phyloP scores from a whole-genome alignment of 2,113 vertebrate species.

The Prinia subflava region DNA sequence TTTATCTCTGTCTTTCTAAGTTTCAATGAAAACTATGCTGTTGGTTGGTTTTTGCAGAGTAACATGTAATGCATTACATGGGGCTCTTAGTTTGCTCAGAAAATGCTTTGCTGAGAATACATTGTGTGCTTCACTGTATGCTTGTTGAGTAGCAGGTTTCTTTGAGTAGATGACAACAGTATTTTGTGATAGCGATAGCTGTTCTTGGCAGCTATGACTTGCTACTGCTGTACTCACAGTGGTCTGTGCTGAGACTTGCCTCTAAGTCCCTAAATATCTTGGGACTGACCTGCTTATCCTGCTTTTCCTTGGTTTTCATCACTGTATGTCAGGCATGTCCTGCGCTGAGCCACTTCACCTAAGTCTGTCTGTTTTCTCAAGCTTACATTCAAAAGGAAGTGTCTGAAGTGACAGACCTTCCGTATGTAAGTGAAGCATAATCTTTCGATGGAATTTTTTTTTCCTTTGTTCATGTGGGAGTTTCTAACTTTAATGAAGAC shows the following conservation, averaged over 20 bases:
- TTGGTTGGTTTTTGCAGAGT: background rate
- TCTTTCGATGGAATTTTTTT: background rate
- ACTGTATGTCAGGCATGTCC: background rate
- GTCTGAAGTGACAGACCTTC: background rate
- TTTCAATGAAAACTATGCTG: background rate
- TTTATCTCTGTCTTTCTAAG: background rate
- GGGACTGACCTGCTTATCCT: background rate
- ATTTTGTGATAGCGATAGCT: background rate
- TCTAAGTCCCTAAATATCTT: background rate
- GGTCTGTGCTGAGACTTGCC: background rate
- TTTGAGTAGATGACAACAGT: background rate
- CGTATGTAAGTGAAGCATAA: background rate
- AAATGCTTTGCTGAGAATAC: background rate
- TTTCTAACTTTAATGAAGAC: background rate
- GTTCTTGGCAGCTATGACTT: background rate
- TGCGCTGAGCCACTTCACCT: background rate
- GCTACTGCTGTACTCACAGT: background rate
- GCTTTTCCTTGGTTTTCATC: background rate
- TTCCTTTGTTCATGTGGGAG: background rate
- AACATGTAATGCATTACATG: background rate
- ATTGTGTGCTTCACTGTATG: background rate
- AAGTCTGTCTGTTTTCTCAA: background rate
- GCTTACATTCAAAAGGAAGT: background rate
- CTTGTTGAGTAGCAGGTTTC: background rate
- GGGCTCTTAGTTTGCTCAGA: background rate